Evolutionary conservation across 2,113 vertebrate species (phyloP).

Genomic region (Mohoua ochrocephala): DNA sequence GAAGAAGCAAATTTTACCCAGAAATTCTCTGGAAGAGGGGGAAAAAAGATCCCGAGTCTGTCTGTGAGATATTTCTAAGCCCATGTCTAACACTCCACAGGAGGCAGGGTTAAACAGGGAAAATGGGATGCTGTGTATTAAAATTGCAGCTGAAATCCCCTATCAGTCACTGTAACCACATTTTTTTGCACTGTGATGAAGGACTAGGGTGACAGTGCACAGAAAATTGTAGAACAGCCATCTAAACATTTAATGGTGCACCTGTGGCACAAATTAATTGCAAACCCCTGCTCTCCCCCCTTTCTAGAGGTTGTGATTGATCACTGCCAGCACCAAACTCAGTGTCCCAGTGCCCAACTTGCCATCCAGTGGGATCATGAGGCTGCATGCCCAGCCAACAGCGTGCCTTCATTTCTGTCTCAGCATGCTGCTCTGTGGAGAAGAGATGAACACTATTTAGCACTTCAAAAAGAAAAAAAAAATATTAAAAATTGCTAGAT

Average conservation of each 20-base stretch:
- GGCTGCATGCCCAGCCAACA: not conserved
- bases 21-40: not conserved
- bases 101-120: not conserved
- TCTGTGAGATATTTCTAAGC: not conserved
- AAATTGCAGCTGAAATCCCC: not conserved
- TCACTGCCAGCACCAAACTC: not conserved
- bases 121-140: not conserved
- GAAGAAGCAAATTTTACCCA: not conserved
- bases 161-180: not conserved
- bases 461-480: not conserved
- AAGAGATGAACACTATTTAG: conserved; percentile 1
- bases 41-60: not conserved
- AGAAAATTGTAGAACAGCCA: not conserved
- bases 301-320: not conserved
- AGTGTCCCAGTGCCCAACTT: not conserved
- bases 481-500: not conserved
- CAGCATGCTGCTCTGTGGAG: not conserved
- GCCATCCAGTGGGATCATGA: not conserved
- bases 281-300: not conserved
- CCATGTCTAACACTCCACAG: not conserved
- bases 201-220: not conserved
- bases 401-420: not conserved
- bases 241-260: not conserved
- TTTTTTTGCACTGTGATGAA: not conserved
- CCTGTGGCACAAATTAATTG: not conserved